A percentile compares a stretch with the other conserved stretches of the same genome.
Evolutionary conservation across 2,888 invertebrate species (phyloP).

Genomic region (Xylocampa areola): DNA sequence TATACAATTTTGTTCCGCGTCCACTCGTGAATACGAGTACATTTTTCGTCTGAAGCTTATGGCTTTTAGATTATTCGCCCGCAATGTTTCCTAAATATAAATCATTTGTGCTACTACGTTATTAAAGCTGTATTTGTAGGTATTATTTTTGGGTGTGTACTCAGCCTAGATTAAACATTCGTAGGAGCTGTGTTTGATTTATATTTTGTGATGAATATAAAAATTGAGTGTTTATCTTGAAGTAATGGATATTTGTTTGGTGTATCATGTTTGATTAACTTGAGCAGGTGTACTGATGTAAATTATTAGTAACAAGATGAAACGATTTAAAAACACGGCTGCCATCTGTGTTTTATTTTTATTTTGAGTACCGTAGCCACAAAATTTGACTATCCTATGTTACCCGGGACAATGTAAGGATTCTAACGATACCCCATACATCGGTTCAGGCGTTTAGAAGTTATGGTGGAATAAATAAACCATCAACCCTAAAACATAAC

Average conservation of each 20-base stretch:
- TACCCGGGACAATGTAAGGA: too few relatives aligned
- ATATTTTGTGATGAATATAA: not conserved
- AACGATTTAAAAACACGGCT: too few relatives aligned
- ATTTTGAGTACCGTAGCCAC: too few relatives aligned
- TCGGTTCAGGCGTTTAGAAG: too few relatives aligned
- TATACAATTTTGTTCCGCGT: conserved; percentile 57
- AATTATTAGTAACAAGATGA: too few relatives aligned
- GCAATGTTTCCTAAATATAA: conserved; percentile 68
- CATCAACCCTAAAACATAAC: too few relatives aligned
- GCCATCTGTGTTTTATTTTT: too few relatives aligned
- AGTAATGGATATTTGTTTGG: not conserved
- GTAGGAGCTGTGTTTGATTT: conserved; percentile 14
- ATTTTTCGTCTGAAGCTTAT: conserved; percentile 85
- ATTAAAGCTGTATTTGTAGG: conserved; percentile 52
- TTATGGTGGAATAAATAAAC: too few relatives aligned
- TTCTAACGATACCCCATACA: too few relatives aligned
- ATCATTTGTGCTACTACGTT: conserved; percentile 58
- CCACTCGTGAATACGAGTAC: conserved; percentile 74
- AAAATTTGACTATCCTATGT: too few relatives aligned
- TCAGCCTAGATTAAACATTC: conserved; percentile 34
- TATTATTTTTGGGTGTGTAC: conserved; percentile 48
- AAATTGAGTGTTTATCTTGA: not conserved
- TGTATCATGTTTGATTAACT: not conserved
- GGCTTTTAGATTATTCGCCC: conserved; percentile 83
- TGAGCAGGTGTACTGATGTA: too few relatives aligned